Percentiles rank a stretch among this genome's conserved stretches.
Conservation (phyloP, 2,113 vertebrate genomes). For the Chascanopsetta lugubris region DNA sequence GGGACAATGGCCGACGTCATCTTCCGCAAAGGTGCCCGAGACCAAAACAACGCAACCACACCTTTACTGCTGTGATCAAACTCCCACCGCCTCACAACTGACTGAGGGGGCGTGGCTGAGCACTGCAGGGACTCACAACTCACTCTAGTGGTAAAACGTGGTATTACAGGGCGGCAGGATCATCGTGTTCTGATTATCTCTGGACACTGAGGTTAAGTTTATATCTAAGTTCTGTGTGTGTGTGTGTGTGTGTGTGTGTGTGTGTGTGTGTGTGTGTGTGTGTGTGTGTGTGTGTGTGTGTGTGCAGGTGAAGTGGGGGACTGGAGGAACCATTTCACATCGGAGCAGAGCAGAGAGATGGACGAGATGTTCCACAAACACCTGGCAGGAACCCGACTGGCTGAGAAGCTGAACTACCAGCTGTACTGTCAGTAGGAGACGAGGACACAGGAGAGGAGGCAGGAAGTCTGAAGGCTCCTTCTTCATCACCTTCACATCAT, state of each 20-base stretch:
- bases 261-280: too few relatives aligned
- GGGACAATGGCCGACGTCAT: constrained; percentile 70
- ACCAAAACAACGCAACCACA: not conserved
- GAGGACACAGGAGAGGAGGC: not conserved
- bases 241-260: too few relatives aligned
- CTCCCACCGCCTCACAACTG: too few relatives aligned
- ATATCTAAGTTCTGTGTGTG: too few relatives aligned
- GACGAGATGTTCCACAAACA: constrained; percentile 78
- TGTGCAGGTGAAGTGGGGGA: constrained; percentile 72
- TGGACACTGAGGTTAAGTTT: too few relatives aligned
- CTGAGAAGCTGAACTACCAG: constrained; percentile 75
- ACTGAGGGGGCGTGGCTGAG: too few relatives aligned
- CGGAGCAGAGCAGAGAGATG: constrained; percentile 81
- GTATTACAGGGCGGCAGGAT: too few relatives aligned
- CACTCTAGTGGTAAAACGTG: too few relatives aligned
- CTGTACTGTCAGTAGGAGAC: constrained; percentile 58
- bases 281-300: not conserved
- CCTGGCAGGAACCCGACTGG: constrained; percentile 74
- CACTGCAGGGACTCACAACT: too few relatives aligned
- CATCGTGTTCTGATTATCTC: too few relatives aligned
- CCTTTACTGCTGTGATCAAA: not conserved
- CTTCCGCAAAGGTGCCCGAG: constrained; percentile 77
- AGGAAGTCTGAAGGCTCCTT: not conserved
- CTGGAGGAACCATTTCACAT: constrained; percentile 79
- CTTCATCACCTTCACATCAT: too few relatives aligned